Evolutionary conservation across 2,797 vertebrate genomes (phyloP).

Genomic region (Eulemur albifrons): DNA sequence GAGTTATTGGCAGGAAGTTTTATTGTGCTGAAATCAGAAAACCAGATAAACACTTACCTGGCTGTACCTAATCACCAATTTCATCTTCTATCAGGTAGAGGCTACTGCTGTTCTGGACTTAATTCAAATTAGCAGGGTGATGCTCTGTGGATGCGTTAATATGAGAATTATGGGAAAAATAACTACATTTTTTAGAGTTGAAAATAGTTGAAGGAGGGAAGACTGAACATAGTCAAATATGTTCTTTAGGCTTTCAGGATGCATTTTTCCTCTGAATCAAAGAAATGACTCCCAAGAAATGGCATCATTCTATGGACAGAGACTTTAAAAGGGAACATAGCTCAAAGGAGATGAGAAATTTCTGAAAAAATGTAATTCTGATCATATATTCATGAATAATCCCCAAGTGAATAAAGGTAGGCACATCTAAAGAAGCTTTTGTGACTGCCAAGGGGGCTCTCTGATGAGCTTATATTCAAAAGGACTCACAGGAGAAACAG

Average conservation of each 20-base stretch:
- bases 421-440: slow-evolving; percentile 70
- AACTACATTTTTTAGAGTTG: not conserved
- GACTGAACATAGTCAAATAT: not conserved
- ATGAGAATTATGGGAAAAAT: not conserved
- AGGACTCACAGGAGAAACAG: slow-evolving; percentile 8
- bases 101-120: not conserved
- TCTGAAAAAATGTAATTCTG: slow-evolving; percentile 71
- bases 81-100: not conserved
- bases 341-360: slow-evolving; percentile 63
- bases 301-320: slow-evolving; percentile 48
- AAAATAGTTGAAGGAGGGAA: not conserved
- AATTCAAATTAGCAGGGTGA: not conserved
- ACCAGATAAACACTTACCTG: not conserved
- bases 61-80: not conserved
- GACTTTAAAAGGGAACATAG: slow-evolving; percentile 64
- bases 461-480: slow-evolving; percentile 68
- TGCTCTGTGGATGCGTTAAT: not conserved
- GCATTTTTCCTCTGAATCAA: slow-evolving; percentile 50
- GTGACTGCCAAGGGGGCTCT: slow-evolving; percentile 55
- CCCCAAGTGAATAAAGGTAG: slow-evolving; percentile 67
- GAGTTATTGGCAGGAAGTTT: not conserved
- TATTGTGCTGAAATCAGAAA: not conserved
- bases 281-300: slow-evolving; percentile 67
- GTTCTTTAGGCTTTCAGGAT: slow-evolving; percentile 41
- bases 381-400: slow-evolving; percentile 77